Base-by-base conservation (phyloP, 1,140 invertebrate species). In the Anoplophora glabripennis region DNA sequence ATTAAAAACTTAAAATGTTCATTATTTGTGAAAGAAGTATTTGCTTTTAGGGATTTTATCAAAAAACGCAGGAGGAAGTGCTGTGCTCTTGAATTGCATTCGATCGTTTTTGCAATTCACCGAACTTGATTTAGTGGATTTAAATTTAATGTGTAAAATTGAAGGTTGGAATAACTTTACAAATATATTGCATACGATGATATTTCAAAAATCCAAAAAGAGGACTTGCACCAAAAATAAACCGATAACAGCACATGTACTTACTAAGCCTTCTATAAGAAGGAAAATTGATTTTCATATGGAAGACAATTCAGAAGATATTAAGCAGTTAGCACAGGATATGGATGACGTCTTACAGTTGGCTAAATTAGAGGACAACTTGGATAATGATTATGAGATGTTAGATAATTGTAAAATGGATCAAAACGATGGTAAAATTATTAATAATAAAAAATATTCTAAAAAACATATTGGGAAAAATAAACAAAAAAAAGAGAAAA, bases 41-140 rank as follows among this genome's bases (percentile, higher is more conserved):
- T 28, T 28, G 21, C 12, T 49, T 49, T 49, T 28, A 49, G 47
- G 28, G 11, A 34, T 49, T 12, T 34, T 49, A 15, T 36, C 47
- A 34, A 10, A 15, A 34, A 34, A 49, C 8, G 11, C 47, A 12
- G 28, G n/a, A 34, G 47, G 47, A 34, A 12, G 21, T 49, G 47
- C 47, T 8, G 34, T 49, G 12, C 28, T 49, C 7, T 14, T 49
- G 28, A 49, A 49, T 7, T 49, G 47, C 35, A 28, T 49, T 11
- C 47, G 47, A 49, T 7, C 47, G 21, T 49, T 49, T 34, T 49
- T 49, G 34, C 33, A 17, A 12, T 49, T 49, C 34, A 49, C 47
- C 5, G 47, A 49, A 35, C 21, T 34, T 15, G 47, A 49, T 49
- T 49, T n/a, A n/a, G 47, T 49, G 14, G n/a, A 49, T 34, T 9